These are phyloP conservation scores for Thamnophis elegans DNA, from an alignment of 2,797 vertebrate species.

Conservation along the genomic window DNA sequence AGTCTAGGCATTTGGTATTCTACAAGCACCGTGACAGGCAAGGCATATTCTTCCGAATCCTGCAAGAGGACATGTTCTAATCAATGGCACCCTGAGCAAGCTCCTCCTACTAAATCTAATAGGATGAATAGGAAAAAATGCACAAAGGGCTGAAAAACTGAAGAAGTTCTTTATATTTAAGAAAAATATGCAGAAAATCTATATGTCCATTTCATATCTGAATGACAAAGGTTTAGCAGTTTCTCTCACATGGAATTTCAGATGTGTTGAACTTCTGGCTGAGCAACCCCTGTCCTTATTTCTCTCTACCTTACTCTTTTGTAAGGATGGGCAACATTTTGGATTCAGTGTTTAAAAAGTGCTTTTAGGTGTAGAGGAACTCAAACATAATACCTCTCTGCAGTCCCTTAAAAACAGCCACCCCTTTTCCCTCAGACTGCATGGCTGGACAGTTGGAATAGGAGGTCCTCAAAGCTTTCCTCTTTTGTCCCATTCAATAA, in stretches of 20 bases:
- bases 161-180: background rate
- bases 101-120: background rate
- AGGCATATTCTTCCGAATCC: background rate
- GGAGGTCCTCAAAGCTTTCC: background rate
- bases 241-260: background rate
- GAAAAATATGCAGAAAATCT: background rate
- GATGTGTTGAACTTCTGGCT: background rate
- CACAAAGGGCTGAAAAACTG: background rate
- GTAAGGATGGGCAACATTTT: background rate
- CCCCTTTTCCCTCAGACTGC: background rate
- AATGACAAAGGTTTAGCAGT: background rate
- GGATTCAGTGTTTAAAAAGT: background rate
- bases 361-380: background rate
- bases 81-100: background rate
- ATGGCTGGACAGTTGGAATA: background rate
- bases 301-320: background rate
- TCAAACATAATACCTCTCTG: background rate
- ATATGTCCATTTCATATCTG: background rate
- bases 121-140: background rate
- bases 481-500: background rate
- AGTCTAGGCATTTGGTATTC: background rate
- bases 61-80: background rate
- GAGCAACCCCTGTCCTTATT: background rate
- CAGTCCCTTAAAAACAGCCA: background rate
- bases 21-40: background rate